phyloP scores from a whole-genome alignment of 1,140 invertebrate species.

The Mercenaria mercenaria region DNA sequence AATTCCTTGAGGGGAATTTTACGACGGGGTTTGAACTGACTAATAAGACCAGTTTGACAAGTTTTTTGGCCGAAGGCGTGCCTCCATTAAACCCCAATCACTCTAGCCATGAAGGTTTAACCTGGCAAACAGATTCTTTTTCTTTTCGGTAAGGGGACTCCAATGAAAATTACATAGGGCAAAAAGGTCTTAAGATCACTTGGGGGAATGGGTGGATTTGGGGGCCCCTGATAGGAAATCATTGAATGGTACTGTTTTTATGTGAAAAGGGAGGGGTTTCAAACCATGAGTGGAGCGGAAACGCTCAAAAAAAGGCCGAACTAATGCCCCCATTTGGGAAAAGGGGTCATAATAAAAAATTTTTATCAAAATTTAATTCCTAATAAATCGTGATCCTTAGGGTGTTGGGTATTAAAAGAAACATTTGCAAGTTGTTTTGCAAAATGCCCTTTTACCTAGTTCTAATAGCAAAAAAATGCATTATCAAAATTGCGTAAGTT shows the following conservation, averaged over 20 bases:
- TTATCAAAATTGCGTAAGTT: constrained; percentile 35
- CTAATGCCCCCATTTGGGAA: constrained; percentile 16
- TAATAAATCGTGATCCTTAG: background rate
- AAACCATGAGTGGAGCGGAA: constrained; percentile 18
- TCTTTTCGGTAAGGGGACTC: constrained; percentile 4
- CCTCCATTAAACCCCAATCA: background rate
- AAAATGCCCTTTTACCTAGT: background rate
- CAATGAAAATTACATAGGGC: background rate
- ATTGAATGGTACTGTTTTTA: constrained; percentile 16
- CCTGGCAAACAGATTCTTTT: background rate
- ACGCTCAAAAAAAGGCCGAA: constrained; percentile 35
- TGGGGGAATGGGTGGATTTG: background rate
- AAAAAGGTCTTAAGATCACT: background rate
- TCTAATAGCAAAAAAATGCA: constrained; percentile 6
- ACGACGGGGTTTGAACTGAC: background rate
- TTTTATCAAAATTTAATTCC: background rate
- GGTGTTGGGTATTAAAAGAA: background rate
- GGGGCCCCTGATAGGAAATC: constrained; percentile 21
- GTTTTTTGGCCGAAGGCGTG: background rate
- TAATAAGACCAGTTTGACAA: background rate
- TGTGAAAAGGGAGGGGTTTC: background rate
- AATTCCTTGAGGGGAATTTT: constrained; percentile 2
- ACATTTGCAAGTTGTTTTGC: background rate
- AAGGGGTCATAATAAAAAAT: constrained; percentile 36
- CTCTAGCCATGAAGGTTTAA: background rate